Base-by-base conservation (phyloP, 2,888 invertebrate genomes). In the Onchidella celtica region DNA sequence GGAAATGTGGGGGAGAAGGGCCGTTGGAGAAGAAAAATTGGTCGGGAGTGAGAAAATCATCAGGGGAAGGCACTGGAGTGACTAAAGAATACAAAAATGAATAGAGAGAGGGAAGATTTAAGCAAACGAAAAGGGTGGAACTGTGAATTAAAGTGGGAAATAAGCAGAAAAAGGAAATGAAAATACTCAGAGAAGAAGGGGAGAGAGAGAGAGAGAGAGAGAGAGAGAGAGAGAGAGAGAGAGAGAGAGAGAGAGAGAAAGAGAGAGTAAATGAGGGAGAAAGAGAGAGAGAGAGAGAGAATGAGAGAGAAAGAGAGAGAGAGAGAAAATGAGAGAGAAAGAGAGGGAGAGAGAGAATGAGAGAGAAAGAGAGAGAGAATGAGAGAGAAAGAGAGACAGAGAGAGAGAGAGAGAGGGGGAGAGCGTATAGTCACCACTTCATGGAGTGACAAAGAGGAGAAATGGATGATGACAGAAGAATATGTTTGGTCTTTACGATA, bases 161-260 rank as follows among this genome's bases (percentile, higher is more conserved):
- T n/a, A n/a, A 38, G 32, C 17, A 11, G 32, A 34, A 66, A 29
- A n/a, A 3, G 32, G 21, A 70, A 3, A 70, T 3, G 38, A 3
- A 70, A 21, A 38, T 3, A 40, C 38, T n/a, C 38, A 70, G 40
- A 40, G 70, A 40, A 34, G 40, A 40, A 27, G 70, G 40, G 40
- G 40, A n/a, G 40, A 40, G 40, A 34, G 27, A 40, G 27, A 40
- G 40, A 38, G 40, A 38, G 32, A 29, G 6, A 27, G 32, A n/a
- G 17, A 66, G 6, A 29, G 17, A 47, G 47, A 47, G 6, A 17
- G 17, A 47, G 6, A 17, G 17, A 47, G 47, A 47, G 17, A 17
- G 9, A 34, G 74, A 61, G 61, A 34, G 61, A 61, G 74, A 61
- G 61, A 34, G 61, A 61, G 74, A 32, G 59, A 61, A 57, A 34